Evolutionary conservation across 2,888 invertebrate genomes (phyloP), one percentile per base, ranked within the genome.

Genomic region (Epicampocera succincta): DNA sequence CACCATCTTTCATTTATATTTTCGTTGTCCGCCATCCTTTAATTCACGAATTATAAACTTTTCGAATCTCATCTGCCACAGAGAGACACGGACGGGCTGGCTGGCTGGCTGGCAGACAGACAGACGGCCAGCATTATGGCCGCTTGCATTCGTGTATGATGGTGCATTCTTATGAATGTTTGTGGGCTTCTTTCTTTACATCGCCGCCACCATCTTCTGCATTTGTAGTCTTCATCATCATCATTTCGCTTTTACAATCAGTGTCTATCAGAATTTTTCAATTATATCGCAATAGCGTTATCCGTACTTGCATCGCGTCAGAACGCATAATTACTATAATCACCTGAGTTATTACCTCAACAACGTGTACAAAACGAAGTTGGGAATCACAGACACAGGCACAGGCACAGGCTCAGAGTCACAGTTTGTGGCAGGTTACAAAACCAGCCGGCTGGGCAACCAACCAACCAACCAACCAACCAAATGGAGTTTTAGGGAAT

Each of bases 241-340:
- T 60, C 17, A 72, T 80, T 69, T 76, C 54, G 44, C 61, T 69
- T 68, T 76, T 66, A 83, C 79, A 90, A 90, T 90, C 90, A 90
- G 90, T 88, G 90, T 90, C 90, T 90, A 90, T 90, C 90, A 90
- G 90, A 90, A 90, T 90, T 90, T 90, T 90, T 90, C 90, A 90
- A 90, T 90, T 90, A 90, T 90, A 90, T 90, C 90, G 90, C 87
- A 89, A 89, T 90, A 90, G 91, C 91, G 90, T 90, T 90, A 90
- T 90, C 90, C 90, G 89, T 89, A 88, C 88, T 89, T 86, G 88
- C 85, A 89, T 89, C 89, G 89, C 89, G 89, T 89, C 89, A 89
- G 89, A 89, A 90, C 90, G 90, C 91, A 90, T 91, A 91, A 90
- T 90, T 90, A 90, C 90, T 91, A 90, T 90, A 90, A 90, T 90